Conservation (phyloP, 2,888 invertebrate genomes). For the Diarsia mendica region DNA sequence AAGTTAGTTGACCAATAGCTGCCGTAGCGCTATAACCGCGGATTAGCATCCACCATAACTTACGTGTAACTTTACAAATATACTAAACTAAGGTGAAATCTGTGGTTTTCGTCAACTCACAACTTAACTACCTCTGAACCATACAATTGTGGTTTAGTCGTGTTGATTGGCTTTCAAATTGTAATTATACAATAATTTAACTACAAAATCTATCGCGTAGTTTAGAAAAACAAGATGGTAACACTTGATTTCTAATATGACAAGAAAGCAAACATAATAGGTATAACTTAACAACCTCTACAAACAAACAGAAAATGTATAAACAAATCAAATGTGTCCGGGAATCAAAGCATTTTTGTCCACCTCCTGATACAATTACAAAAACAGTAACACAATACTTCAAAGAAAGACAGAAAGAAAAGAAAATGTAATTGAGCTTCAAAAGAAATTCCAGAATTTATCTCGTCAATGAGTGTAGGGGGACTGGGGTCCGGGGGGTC, state of each 20-base stretch:
- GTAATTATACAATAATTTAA: too few relatives aligned
- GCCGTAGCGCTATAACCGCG: too few relatives aligned
- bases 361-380: background rate
- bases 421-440: constrained; percentile 17
- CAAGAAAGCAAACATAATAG: background rate
- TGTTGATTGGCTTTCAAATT: too few relatives aligned
- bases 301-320: background rate
- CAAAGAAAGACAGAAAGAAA: constrained; percentile 11
- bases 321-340: background rate
- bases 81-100: too few relatives aligned
- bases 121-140: too few relatives aligned
- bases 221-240: background rate
- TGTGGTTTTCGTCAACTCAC: too few relatives aligned
- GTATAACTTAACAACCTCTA: background rate
- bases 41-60: too few relatives aligned
- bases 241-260: background rate
- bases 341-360: background rate
- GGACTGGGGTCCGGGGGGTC: background rate
- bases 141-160: too few relatives aligned
- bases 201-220: background rate
- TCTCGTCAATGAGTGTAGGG: constrained; percentile 27
- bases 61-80: too few relatives aligned
- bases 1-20: too few relatives aligned
- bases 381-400: constrained; percentile 11
- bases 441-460: constrained; percentile 42